Evolutionary conservation across 2,797 vertebrate genomes (phyloP).

Genomic region (Micropoecilia bifurca): DNA sequence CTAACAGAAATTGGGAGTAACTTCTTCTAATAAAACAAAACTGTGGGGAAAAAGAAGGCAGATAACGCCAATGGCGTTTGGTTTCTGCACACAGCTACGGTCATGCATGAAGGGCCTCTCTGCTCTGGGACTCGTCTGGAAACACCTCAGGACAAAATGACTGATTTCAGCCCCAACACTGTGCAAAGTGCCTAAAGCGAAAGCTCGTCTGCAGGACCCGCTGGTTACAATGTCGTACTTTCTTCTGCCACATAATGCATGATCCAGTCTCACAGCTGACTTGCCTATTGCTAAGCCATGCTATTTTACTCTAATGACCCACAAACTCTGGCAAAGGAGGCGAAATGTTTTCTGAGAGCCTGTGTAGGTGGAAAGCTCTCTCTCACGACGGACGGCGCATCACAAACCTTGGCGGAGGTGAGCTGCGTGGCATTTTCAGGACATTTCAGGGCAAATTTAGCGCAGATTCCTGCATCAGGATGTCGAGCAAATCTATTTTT

Average conservation of each 20-base stretch:
- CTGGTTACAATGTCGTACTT: slow-evolving; percentile 25
- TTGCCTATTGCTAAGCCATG: slow-evolving; percentile 25
- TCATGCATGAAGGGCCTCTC: slow-evolving; percentile 23
- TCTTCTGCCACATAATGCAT: slow-evolving; percentile 47
- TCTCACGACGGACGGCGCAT: slow-evolving; percentile 35
- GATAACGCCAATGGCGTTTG: slow-evolving; percentile 15
- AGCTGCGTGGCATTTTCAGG: slow-evolving; percentile 48
- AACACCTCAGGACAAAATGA: slow-evolving; percentile 13
- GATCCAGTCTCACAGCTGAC: slow-evolving; percentile 38
- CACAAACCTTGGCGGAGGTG: slow-evolving; percentile 39
- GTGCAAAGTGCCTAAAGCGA: not conserved
- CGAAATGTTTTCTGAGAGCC: slow-evolving; percentile 24
- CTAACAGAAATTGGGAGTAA: slow-evolving; percentile 11
- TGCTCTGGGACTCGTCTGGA: not conserved
- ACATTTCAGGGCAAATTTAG: slow-evolving; percentile 49
- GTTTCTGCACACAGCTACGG: slow-evolving; percentile 24
- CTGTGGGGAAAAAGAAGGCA: slow-evolving; percentile 4
- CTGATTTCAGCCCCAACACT: not conserved
- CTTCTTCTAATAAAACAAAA: slow-evolving; percentile 21
- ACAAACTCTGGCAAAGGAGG: slow-evolving; percentile 30
- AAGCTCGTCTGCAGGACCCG: slow-evolving; percentile 39
- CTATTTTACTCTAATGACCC: slow-evolving; percentile 27
- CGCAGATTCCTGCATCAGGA: slow-evolving; percentile 47
- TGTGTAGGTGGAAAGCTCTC: not conserved
- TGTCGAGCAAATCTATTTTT: slow-evolving; percentile 64